These are phyloP conservation scores for Bombus haemorrhoidalis DNA, from an alignment of 1,140 invertebrate species.

Conservation along the genomic window DNA sequence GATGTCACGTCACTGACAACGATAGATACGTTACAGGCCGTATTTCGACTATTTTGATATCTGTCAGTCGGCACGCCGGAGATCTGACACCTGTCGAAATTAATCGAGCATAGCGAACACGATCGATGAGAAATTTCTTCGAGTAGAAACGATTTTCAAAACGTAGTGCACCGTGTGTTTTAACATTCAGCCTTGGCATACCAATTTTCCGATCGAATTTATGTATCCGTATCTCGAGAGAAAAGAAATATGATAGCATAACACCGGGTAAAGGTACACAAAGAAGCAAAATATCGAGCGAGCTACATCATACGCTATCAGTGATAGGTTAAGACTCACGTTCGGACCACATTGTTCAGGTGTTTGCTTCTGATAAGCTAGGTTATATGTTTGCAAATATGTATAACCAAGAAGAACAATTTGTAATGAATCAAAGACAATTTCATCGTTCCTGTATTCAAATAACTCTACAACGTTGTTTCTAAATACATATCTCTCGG, in stretches of 20 bases:
- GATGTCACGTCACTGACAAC: slow-evolving; percentile 58
- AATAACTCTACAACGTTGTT: not conserved
- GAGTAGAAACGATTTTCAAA: not conserved
- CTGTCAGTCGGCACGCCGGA: slow-evolving; percentile 30
- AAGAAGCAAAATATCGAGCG: not conserved
- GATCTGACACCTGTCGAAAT: slow-evolving; percentile 52
- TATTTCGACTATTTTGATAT: slow-evolving; percentile 50
- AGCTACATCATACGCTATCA: not conserved
- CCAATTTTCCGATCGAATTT: slow-evolving; percentile 6
- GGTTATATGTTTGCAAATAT: not conserved
- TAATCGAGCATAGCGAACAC: slow-evolving; percentile 33
- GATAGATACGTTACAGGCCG: slow-evolving; percentile 53
- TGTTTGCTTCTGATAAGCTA: not conserved
- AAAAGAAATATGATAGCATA: not conserved
- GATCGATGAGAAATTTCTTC: not conserved
- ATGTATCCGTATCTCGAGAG: not conserved
- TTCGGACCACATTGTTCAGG: not conserved
- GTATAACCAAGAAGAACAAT: too few species aligned
- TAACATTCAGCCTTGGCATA: not conserved
- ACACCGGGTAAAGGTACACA: not conserved
- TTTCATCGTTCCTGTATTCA: not conserved
- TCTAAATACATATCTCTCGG: not conserved
- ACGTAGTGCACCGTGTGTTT: not conserved
- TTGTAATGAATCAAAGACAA: not conserved
- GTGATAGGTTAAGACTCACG: not conserved